A percentile compares a stretch with the other conserved stretches of the same genome.
Conservation (phyloP, 2,113 vertebrate species). For the Chloropsis cyanopogon region DNA sequence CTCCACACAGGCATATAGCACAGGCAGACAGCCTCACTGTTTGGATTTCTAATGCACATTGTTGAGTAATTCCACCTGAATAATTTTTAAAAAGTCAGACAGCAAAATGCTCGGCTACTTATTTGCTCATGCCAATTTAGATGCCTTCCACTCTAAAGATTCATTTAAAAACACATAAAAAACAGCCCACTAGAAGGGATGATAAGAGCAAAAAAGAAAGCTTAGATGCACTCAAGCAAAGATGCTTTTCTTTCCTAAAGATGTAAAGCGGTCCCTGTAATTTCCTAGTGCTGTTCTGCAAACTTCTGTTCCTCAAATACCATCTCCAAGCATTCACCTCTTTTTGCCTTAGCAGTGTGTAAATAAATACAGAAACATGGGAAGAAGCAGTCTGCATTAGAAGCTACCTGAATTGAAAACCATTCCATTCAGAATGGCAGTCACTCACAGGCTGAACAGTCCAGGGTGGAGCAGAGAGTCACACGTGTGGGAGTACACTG, state of each 20-base stretch:
- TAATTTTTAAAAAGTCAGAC: not conserved
- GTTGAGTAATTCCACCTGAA: not conserved
- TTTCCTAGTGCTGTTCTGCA: not conserved
- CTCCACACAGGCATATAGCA: not conserved
- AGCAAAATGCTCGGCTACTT: slow-evolving; percentile 3
- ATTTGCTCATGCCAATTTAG: not conserved
- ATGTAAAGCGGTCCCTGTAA: not conserved
- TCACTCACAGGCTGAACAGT: not conserved
- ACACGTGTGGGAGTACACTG: not conserved
- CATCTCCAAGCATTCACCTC: not conserved
- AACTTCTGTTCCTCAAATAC: not conserved
- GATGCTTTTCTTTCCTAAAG: not conserved
- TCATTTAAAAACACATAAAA: not conserved
- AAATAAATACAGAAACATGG: not conserved
- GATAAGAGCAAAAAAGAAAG: not conserved
- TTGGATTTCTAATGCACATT: not conserved
- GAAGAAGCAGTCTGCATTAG: not conserved
- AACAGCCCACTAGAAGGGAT: not conserved
- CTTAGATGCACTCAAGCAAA: not conserved
- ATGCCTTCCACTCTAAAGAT: not conserved
- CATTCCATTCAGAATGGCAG: not conserved
- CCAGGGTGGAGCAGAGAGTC: not conserved
- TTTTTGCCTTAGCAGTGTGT: not conserved
- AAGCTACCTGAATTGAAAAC: not conserved
- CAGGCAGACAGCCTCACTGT: not conserved